Percentiles rank a stretch among this genome's conserved stretches.
Conservation (phyloP, 2,113 vertebrate genomes). For the Mystacornis crossleyi region DNA sequence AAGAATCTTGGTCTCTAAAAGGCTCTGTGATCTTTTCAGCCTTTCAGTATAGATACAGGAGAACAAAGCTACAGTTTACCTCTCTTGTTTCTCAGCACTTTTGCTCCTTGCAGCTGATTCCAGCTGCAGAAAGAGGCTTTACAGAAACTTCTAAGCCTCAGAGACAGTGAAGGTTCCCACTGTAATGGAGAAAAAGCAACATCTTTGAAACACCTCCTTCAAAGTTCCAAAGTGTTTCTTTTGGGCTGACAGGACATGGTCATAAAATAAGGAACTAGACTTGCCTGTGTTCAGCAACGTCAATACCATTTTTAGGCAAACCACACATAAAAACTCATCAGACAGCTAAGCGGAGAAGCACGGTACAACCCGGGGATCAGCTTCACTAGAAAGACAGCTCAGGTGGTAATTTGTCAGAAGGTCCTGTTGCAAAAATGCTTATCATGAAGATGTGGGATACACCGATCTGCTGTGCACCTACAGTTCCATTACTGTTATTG, state of each 20-base stretch:
- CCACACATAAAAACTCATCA: not conserved
- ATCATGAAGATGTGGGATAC: not conserved
- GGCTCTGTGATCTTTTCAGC: slow-evolving; percentile 1
- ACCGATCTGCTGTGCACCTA: not conserved
- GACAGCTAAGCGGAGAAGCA: not conserved
- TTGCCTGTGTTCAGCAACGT: not conserved
- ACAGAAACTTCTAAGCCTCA: slow-evolving; percentile 13
- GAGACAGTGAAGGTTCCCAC: not conserved
- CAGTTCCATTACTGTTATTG: rapidly evolving
- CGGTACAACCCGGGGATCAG: not conserved
- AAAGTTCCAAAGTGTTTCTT: not conserved
- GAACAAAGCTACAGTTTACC: slow-evolving; percentile 42
- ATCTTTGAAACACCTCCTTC: not conserved
- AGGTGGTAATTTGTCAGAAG: not conserved
- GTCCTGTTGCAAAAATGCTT: not conserved
- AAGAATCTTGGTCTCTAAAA: slow-evolving; percentile 12
- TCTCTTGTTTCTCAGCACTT: slow-evolving; percentile 1
- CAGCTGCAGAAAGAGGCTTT: slow-evolving; percentile 34
- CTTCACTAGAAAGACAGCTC: not conserved
- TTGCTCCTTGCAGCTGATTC: not conserved
- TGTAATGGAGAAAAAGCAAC: not conserved
- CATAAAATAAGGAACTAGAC: not conserved
- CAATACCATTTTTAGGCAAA: not conserved
- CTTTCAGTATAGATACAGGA: not conserved
- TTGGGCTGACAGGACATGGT: not conserved